Evolutionary conservation across 2,888 invertebrate species (phyloP).

Genomic region (Campoplex capitator): DNA sequence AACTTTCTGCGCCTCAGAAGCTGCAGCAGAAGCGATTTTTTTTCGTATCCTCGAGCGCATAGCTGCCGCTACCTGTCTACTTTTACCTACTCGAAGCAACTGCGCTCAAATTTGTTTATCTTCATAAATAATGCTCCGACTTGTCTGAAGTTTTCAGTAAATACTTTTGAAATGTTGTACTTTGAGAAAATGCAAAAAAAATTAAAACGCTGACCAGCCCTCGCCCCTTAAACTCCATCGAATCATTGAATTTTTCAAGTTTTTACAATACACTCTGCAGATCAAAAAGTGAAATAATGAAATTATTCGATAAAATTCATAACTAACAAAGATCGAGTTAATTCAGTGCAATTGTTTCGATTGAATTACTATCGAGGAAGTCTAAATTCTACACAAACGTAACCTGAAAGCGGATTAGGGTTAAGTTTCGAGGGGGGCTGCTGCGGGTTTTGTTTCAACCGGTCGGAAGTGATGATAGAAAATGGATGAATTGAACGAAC

Average conservation of each 20-base stretch:
- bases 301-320: background rate
- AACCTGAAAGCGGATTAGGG: conserved; percentile 11
- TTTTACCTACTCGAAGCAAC: too few species aligned
- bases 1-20: too few species aligned
- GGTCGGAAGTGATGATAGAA: conserved; percentile 15
- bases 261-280: background rate
- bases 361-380: background rate
- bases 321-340: background rate
- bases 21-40: too few species aligned
- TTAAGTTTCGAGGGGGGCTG: background rate
- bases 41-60: too few species aligned
- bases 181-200: too few species aligned
- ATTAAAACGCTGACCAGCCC: too few species aligned
- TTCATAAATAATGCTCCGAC: too few species aligned
- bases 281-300: background rate
- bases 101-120: too few species aligned
- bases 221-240: too few species aligned
- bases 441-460: background rate
- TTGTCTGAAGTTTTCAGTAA: too few species aligned
- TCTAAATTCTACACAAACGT: background rate
- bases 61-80: too few species aligned
- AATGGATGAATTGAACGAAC: conserved; percentile 16
- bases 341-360: background rate
- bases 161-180: too few species aligned
- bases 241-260: background rate